Base-by-base conservation (phyloP, 2,113 vertebrate genomes). In the Nothoprocta pentlandii region DNA sequence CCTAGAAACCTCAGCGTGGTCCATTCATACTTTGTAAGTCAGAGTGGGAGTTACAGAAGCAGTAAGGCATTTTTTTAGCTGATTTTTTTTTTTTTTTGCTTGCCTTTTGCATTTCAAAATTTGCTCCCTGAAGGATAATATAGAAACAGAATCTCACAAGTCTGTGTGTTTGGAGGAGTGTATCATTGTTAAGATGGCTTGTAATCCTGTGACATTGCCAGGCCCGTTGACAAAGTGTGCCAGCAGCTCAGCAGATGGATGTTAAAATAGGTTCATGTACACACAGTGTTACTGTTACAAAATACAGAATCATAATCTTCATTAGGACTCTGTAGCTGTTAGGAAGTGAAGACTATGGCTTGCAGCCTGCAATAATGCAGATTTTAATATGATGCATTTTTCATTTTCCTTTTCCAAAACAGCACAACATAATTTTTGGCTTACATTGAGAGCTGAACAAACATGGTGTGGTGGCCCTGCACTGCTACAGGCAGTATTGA, bases 301-400 rank as follows among this genome's bases (percentile, higher is more conserved):
- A 58, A 54, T 66, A 19, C 21, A 73, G 17, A 44, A 74, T 87
- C 91, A 56, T 88, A 51, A 32, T 51, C 26, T 82, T 86, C 59
- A n/a, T 95, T 74, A 44, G 25, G 66, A 8, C 36, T 91, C 73
- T 92, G 14, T 16, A 14, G 77, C 80, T 73, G 44, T 77, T 91
- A 39, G 71, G 28, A 94, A 67, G 83, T 78, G 19, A 94, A 93
- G 78, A 21, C 28, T 75, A 28, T 69, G 62, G 58, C 44, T 36
- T 80, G 58, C 73, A 94, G 56, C 25, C 28, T 84, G 28, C 16
- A 67, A 59, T 91, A 91, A 19, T 17, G 44, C 19, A 69, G 30
- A 41, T 80, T 94, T 89, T 92, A 87, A 96, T 76, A 49, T 19
- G 46, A 47, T 87, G 30, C 11, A 10, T 2, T 84, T 70, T 87